A percentile compares a stretch with the other conserved stretches of the same genome.
Evolutionary conservation across 2,888 invertebrate species (phyloP).

Genomic region (Norana najaformis): DNA sequence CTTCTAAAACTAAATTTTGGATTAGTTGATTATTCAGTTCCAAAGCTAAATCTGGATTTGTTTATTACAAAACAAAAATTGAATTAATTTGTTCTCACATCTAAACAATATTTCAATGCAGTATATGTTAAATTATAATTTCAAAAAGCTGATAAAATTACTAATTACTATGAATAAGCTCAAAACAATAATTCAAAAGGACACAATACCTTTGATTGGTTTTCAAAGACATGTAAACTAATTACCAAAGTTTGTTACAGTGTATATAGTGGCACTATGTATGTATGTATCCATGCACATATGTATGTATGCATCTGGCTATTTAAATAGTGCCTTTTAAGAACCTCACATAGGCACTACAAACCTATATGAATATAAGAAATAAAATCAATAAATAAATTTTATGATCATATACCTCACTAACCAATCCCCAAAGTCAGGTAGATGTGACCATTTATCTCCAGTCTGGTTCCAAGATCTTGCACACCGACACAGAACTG

Average conservation of each 20-base stretch:
- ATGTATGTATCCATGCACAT: too few relatives aligned
- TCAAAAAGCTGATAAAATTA: not conserved
- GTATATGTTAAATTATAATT: not conserved
- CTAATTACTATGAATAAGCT: not conserved
- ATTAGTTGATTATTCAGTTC: conserved; percentile 50
- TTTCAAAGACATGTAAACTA: not conserved
- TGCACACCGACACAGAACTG: conserved; percentile 67
- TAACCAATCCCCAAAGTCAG: conserved; percentile 70
- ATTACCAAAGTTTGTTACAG: not conserved
- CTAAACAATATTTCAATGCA: conserved; percentile 16
- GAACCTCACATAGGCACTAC: not conserved
- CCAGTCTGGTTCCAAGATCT: conserved; percentile 83
- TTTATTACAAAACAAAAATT: too few relatives aligned
- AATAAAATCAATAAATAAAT: not conserved
- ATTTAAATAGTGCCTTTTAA: not conserved
- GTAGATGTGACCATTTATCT: conserved; percentile 78
- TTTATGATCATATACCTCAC: conserved; percentile 25
- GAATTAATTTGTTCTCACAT: conserved; percentile 49
- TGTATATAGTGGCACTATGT: not conserved
- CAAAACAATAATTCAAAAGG: not conserved
- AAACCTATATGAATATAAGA: not conserved
- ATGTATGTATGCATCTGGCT: not conserved
- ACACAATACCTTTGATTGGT: not conserved
- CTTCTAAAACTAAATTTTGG: conserved; percentile 38
- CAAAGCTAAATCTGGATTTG: not conserved